phyloP scores from a whole-genome alignment of 2,113 vertebrate species.

The Nanorana parkeri region DNA sequence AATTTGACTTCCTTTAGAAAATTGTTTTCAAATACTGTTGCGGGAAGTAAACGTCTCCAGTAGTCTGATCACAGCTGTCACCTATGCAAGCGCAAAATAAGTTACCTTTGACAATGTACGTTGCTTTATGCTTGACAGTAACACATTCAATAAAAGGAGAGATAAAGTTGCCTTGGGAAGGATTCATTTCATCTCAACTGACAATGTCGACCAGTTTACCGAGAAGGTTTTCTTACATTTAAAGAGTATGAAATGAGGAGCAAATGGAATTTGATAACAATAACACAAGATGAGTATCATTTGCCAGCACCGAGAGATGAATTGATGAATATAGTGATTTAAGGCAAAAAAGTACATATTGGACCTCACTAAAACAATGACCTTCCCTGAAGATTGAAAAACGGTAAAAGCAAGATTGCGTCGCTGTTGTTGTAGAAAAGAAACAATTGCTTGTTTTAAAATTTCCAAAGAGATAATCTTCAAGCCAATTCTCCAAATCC shows the following conservation, averaged over 20 bases:
- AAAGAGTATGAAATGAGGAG: constrained; percentile 28
- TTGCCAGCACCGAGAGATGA: constrained; percentile 20
- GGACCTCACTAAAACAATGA: constrained; percentile 27
- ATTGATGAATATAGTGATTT: constrained; percentile 40
- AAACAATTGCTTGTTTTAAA: constrained; percentile 44
- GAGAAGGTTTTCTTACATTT: constrained; percentile 36
- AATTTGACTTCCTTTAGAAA: no score
- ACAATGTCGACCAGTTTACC: constrained; percentile 42
- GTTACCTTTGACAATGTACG: constrained; percentile 15
- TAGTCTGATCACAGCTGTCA: constrained; percentile 28
- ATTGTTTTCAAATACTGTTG: no score
- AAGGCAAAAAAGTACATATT: constrained; percentile 32
- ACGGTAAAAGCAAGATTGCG: constrained; percentile 37
- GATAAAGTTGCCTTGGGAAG: constrained; percentile 33
- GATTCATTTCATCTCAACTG: constrained; percentile 35
- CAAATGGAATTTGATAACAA: constrained; percentile 47
- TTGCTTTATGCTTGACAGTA: constrained; percentile 27
- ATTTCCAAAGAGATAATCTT: constrained; percentile 42
- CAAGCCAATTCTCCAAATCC: background rate
- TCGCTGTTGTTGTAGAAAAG: constrained; percentile 41
- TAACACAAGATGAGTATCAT: constrained; percentile 50
- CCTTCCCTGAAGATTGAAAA: constrained; percentile 50
- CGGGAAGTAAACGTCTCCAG: background rate
- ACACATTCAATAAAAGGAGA: constrained; percentile 39
- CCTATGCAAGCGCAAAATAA: background rate